phyloP scores from a whole-genome alignment of 2,113 vertebrate genomes.

The Eretmochelys imbricata region DNA sequence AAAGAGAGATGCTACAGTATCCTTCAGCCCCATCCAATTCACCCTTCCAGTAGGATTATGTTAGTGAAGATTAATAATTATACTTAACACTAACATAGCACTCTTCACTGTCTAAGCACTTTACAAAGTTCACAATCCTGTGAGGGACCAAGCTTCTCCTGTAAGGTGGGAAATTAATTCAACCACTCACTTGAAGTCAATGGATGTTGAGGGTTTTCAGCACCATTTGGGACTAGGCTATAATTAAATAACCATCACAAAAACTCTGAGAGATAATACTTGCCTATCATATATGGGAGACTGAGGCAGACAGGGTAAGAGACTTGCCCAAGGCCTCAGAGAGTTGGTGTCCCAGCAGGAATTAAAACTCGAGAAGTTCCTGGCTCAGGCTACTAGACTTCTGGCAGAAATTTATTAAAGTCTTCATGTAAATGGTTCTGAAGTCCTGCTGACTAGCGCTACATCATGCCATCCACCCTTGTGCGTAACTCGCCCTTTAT shows the following conservation, averaged over 20 bases:
- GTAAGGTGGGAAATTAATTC: neutral
- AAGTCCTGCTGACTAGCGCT: neutral
- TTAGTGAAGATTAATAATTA: accelerated
- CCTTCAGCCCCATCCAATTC: neutral
- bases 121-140: neutral
- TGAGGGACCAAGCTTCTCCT: neutral
- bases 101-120: neutral
- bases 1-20: neutral
- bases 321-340: neutral
- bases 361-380: neutral
- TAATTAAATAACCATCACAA: accelerated
- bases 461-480: too few relatives aligned
- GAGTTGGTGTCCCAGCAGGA: neutral
- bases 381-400: accelerated
- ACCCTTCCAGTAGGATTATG: accelerated
- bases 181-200: neutral
- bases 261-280: accelerated
- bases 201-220: too few relatives aligned
- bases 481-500: neutral
- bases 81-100: neutral
- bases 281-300: neutral
- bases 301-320: neutral
- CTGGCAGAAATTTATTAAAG: neutral
- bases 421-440: accelerated
- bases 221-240: neutral